phyloP scores from a whole-genome alignment of 2,888 invertebrate species.

The Morpho deidamia region DNA sequence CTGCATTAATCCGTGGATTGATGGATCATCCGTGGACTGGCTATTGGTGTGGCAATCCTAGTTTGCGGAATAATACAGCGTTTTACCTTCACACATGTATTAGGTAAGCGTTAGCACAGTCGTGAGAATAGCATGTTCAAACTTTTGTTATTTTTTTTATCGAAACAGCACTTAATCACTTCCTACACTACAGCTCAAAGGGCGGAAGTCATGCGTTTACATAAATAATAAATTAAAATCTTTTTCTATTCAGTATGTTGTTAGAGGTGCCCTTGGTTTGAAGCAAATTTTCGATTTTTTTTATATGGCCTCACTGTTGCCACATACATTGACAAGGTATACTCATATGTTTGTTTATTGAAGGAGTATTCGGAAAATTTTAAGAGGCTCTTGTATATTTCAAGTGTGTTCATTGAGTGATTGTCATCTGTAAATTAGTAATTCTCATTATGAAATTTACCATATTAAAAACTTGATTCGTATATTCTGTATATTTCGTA shows the following conservation, averaged over 20 bases:
- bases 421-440: constrained; percentile 26
- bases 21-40: neutral
- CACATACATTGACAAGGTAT: constrained; percentile 52
- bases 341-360: constrained; percentile 53
- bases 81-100: constrained; percentile 45
- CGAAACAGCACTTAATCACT: constrained; percentile 66
- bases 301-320: constrained; percentile 48
- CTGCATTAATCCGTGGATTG: too few species aligned
- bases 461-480: too few species aligned
- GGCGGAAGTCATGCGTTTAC: constrained; percentile 71
- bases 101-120: constrained; percentile 49
- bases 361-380: constrained; percentile 62
- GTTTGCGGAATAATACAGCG: constrained; percentile 3
- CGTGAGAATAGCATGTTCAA: constrained; percentile 60
- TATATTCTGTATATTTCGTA: too few species aligned
- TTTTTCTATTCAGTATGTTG: constrained; percentile 51
- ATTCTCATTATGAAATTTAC: neutral
- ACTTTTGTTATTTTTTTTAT: constrained; percentile 67
- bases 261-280: constrained; percentile 55
- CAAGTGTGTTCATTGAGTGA: constrained; percentile 49
- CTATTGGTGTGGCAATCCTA: neutral
- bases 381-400: constrained; percentile 55
- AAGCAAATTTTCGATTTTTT: constrained; percentile 56
- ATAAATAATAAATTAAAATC: constrained; percentile 67
- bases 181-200: constrained; percentile 60